Percentiles rank a stretch among this genome's conserved stretches.
Evolutionary conservation across 2,113 vertebrate species (phyloP).

Genomic region (Tonatia bakeri): DNA sequence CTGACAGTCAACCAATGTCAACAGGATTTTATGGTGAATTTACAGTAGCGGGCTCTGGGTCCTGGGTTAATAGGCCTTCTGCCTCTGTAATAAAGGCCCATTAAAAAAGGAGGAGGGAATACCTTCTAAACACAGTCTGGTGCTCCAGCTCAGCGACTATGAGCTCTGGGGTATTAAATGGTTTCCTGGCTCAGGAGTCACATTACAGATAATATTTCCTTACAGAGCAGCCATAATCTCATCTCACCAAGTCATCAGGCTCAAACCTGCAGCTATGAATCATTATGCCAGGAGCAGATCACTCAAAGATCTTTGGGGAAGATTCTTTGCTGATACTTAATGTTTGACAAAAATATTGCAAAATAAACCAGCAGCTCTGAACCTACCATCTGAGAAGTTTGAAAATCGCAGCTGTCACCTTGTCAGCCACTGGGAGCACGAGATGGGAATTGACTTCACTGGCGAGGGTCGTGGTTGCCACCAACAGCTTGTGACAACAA

Average conservation of each 20-base stretch:
- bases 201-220: slow-evolving; percentile 28
- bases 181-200: slow-evolving; percentile 47
- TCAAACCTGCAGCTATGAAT: neutral
- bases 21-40: slow-evolving; percentile 43
- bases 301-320: slow-evolving; percentile 34
- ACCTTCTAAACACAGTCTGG: neutral
- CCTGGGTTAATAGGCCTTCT: slow-evolving; percentile 35
- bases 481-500: neutral
- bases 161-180: slow-evolving; percentile 18
- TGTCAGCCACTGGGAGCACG: neutral
- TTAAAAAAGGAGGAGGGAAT: neutral
- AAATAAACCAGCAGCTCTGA: neutral
- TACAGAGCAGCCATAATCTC: slow-evolving; percentile 7
- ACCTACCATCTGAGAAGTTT: neutral
- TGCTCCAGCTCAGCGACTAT: neutral
- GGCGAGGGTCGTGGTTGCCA: neutral
- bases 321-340: slow-evolving; percentile 33
- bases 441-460: neutral
- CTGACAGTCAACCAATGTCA: slow-evolving; percentile 43
- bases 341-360: neutral
- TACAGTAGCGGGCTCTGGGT: neutral
- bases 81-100: neutral
- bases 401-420: neutral
- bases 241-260: slow-evolving; percentile 36
- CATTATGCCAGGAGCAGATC: neutral